These are phyloP conservation scores for Stigmatopora nigra DNA, from an alignment of 2,113 vertebrate species.

Conservation along the genomic window DNA sequence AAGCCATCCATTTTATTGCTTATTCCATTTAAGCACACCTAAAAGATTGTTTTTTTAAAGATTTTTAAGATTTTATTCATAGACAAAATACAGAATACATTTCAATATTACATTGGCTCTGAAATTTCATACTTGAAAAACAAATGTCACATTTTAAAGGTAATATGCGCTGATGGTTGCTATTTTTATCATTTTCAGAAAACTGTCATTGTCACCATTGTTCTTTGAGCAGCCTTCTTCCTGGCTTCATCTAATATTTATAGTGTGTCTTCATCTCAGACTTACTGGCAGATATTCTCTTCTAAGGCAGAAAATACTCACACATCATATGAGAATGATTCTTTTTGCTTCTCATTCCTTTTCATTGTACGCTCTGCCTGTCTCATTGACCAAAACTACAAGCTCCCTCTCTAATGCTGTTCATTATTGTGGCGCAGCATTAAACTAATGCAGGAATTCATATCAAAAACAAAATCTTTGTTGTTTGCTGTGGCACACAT, in stretches of 20 bases:
- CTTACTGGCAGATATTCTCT: slow-evolving; percentile 26
- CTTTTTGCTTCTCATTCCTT: slow-evolving; percentile 29
- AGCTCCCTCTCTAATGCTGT: slow-evolving; percentile 27
- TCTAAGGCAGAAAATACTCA: slow-evolving; percentile 49
- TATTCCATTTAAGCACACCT: slow-evolving; percentile 52
- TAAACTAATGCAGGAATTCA: neutral
- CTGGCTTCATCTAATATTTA: slow-evolving; percentile 63
- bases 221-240: slow-evolving; percentile 50
- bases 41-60: neutral
- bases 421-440: slow-evolving; percentile 23
- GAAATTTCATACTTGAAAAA: neutral
- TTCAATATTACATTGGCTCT: no score
- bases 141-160: neutral
- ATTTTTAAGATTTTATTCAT: slow-evolving; percentile 17
- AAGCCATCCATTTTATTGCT: slow-evolving; percentile 68
- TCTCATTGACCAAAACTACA: slow-evolving; percentile 22
- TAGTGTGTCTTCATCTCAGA: slow-evolving; percentile 36
- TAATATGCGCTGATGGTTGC: neutral
- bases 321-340: slow-evolving; percentile 49
- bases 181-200: slow-evolving; percentile 11
- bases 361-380: slow-evolving; percentile 10
- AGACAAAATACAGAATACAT: no score
- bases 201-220: slow-evolving; percentile 37
- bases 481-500: slow-evolving; percentile 22
- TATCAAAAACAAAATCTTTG: neutral